phyloP scores from a whole-genome alignment of 2,888 invertebrate genomes.

The Microplitis manilae region DNA sequence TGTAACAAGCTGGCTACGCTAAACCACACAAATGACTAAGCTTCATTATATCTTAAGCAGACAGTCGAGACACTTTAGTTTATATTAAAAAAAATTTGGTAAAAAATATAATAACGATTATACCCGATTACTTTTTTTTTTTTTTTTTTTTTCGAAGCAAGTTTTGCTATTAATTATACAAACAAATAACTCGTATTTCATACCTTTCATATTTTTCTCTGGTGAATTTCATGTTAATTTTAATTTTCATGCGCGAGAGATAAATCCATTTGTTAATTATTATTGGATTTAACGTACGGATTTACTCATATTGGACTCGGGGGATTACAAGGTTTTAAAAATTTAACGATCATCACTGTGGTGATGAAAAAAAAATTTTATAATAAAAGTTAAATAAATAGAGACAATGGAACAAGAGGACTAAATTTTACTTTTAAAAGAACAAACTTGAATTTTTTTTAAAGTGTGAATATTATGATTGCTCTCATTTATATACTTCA shows the following conservation, averaged over 20 bases:
- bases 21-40: conserved; percentile 44
- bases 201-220: not conserved
- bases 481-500: not conserved
- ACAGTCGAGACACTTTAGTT: not conserved
- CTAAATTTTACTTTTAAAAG: not conserved
- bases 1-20: conserved; percentile 18
- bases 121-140: not conserved
- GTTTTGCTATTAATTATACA: not conserved
- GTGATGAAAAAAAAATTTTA: conserved; percentile 5
- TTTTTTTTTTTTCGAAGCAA: not conserved
- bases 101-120: not conserved
- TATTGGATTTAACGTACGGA: not conserved
- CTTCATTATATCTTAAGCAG: conserved; percentile 51
- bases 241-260: conserved; percentile 1
- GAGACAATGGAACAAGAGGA: not conserved
- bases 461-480: not conserved
- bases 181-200: not conserved
- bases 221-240: not conserved
- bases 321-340: conserved; percentile 1
- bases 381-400: conserved; percentile 2
- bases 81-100: not conserved
- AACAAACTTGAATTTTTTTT: not conserved
- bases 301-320: not conserved
- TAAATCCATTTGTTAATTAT: not conserved
- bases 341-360: not conserved